Percentiles rank a stretch among this genome's conserved stretches.
These are phyloP conservation scores for Cephus runcator DNA, from an alignment of 2,888 invertebrate genomes.

Conservation along the genomic window DNA sequence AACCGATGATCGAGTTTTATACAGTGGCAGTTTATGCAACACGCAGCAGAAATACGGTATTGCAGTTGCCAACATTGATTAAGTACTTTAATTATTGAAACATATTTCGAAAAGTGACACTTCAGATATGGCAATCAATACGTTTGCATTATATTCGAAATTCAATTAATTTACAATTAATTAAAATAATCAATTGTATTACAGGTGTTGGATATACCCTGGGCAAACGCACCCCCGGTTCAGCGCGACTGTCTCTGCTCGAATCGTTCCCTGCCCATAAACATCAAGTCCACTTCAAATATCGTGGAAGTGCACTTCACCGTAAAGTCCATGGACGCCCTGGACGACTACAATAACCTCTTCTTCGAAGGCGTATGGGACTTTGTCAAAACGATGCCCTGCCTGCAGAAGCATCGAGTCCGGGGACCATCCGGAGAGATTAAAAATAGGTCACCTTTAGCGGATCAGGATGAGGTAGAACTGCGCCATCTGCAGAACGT, in stretches of 20 bases:
- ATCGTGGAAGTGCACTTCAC: conserved; percentile 85
- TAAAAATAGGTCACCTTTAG: conserved; percentile 69
- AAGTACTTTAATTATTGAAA: neutral
- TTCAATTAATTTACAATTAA: neutral
- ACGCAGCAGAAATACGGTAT: neutral
- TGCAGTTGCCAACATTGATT: neutral
- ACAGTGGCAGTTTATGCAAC: neutral
- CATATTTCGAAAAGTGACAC: neutral
- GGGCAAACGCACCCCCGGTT: conserved; percentile 76
- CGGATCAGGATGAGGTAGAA: conserved; percentile 68
- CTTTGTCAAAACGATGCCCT: conserved; percentile 79
- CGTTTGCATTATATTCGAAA: neutral
- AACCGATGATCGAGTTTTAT: neutral
- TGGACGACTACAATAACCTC: conserved; percentile 86
- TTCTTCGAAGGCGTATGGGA: conserved; percentile 88
- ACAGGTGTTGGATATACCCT: conserved; percentile 81
- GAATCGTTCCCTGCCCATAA: conserved; percentile 74
- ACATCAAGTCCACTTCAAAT: conserved; percentile 80
- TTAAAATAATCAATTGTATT: conserved; percentile 47
- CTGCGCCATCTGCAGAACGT: neutral
- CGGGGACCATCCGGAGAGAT: conserved; percentile 84
- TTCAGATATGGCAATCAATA: neutral
- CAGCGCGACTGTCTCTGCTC: conserved; percentile 86
- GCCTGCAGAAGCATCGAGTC: conserved; percentile 76
- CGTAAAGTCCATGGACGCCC: conserved; percentile 84